phyloP scores from a whole-genome alignment of 2,888 invertebrate species.

The Drosophila pseudotakahashii region DNA sequence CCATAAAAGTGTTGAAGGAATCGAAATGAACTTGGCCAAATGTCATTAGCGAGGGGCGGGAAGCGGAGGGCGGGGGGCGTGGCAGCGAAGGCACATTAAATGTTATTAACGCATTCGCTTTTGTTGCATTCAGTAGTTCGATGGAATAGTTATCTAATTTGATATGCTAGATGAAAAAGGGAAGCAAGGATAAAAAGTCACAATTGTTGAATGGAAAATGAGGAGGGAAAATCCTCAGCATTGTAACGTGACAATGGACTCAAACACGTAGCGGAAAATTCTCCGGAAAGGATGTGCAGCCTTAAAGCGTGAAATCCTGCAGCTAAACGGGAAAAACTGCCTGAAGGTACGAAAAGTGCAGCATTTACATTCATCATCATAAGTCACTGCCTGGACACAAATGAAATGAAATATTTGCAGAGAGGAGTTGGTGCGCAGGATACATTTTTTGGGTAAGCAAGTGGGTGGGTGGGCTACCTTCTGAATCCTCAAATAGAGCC shows the following conservation, averaged over 20 bases:
- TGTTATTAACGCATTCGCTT: conserved; percentile 75
- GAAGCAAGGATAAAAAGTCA: conserved; percentile 17
- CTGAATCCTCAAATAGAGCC: conserved; percentile 66
- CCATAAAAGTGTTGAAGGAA: conserved; percentile 70
- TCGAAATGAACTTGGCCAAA: conserved; percentile 72
- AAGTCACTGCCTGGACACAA: conserved; percentile 82
- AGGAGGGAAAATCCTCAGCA: conserved; percentile 17
- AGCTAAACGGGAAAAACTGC: conserved; percentile 32
- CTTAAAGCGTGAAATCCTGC: conserved; percentile 53
- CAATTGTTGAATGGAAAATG: conserved; percentile 47
- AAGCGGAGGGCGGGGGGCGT: conserved; percentile 2
- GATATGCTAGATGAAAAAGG: conserved; percentile 29
- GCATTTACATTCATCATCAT: conserved; percentile 84
- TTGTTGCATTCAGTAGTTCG: conserved; percentile 52
- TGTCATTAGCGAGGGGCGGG: conserved; percentile 36
- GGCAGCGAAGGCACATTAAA: conserved; percentile 66
- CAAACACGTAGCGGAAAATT: conserved; percentile 60
- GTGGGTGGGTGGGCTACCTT: not conserved
- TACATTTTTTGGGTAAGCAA: conserved; percentile 1
- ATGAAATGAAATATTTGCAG: conserved; percentile 79
- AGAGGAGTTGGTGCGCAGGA: conserved; percentile 49
- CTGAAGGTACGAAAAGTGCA: conserved; percentile 43
- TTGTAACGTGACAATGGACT: conserved; percentile 70
- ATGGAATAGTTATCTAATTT: conserved; percentile 77
- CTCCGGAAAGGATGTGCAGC: conserved; percentile 8